Evolutionary conservation across 2,797 vertebrate genomes (phyloP).

Genomic region (Melanotaenia maccullochi): DNA sequence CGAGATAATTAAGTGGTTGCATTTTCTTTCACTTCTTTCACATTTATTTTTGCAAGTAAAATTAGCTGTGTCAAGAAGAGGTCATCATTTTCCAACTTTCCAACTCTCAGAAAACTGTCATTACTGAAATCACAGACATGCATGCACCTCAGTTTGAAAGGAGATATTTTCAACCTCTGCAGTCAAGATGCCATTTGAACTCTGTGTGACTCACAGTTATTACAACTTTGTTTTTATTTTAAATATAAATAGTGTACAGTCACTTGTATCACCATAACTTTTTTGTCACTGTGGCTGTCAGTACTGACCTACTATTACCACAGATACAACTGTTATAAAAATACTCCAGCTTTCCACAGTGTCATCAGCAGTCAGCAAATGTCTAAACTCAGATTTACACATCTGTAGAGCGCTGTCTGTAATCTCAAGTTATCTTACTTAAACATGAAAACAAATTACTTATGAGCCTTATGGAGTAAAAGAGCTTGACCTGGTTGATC

Average conservation of each 20-base stretch:
- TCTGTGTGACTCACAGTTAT: neutral
- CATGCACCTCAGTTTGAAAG: neutral
- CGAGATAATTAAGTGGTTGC: neutral
- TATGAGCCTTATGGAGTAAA: neutral
- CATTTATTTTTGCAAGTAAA: constrained; percentile 29
- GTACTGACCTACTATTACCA: constrained; percentile 10
- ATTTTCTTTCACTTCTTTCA: too few relatives aligned
- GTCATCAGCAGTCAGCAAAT: constrained; percentile 9
- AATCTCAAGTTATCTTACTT: constrained; percentile 7
- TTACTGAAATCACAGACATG: neutral
- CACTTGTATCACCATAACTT: neutral
- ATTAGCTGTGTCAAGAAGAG: constrained; percentile 1
- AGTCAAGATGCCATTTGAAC: neutral
- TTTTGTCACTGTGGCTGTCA: constrained; percentile 14
- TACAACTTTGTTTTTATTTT: neutral
- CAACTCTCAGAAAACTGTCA: constrained; percentile 9
- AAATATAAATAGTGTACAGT: neutral
- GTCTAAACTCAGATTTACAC: neutral
- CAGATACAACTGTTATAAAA: neutral
- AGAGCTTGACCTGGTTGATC: neutral
- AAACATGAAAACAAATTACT: constrained; percentile 7
- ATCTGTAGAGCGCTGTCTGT: constrained; percentile 1
- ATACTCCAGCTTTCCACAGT: constrained; percentile 9
- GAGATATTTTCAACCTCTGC: neutral
- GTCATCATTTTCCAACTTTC: constrained; percentile 32